Evolutionary conservation across 53 echinoderm and acorn worm genomes (phyloP), one percentile per base, ranked within the genome.

Genomic region (Echinometra lucunter): DNA sequence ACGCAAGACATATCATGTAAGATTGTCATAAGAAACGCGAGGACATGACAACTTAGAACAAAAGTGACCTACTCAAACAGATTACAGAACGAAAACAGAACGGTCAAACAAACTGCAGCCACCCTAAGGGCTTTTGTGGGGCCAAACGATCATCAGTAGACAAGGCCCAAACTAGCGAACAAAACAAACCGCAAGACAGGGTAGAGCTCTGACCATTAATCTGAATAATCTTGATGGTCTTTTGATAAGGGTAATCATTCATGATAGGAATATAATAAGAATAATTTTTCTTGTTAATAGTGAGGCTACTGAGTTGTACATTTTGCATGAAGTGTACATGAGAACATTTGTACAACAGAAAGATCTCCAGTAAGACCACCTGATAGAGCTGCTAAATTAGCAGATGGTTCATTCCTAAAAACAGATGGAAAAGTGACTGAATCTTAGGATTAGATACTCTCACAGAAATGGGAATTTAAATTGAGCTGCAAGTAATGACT

Each of bases 121-220:
- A 60, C 82, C 57, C 82, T 58, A 81, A 17, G 93, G 93, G 93
- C 57, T 58, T 58, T 93, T 82, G 93, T 17, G 81, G 81, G 93
- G 81, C 93, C 93, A 93, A 23, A 93, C 55, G n/a, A 9, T 19
- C 28, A 47, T 42, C 49, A 72, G n/a, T n/a, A n/a, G n/a, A n/a
- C n/a, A n/a, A n/a, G 45, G 74, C 92, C 58, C 92, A 72, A 25
- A 66, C 23, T 37, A 15, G 18, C 12, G 4, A 40, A 66, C 21
- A 18, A 23, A 91, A 16, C 17, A 32, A 37, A 35, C 12, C 30
- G 19, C 49, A 82, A 17, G 70, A 9, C 3, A 2, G 1, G 58
- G 81, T 27, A 13, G 7, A 6, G 3, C 58, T 28, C 81, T 82
- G 8, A 57, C 37, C 12, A 80, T 58, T 11, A 37, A 81, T 35